Base-by-base conservation (phyloP, 2,113 vertebrate species). In the Xerus inauris region DNA sequence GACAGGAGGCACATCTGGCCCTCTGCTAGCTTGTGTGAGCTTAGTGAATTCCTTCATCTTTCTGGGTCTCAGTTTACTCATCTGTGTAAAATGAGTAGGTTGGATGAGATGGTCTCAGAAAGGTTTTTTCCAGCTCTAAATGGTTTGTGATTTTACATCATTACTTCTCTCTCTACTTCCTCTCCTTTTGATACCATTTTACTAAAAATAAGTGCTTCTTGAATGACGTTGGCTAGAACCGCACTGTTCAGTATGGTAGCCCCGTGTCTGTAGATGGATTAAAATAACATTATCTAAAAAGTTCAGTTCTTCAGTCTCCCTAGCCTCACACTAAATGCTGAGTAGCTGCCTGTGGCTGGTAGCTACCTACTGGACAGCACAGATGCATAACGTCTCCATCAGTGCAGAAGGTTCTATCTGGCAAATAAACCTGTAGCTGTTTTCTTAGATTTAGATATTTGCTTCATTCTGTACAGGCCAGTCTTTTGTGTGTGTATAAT, bases 21-120 rank as follows among this genome's bases (percentile, higher is more conserved):
- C 20, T 30, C 87, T 32, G 28, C 32, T 30, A 40, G 51, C 75
- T 57, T 40, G 8, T 51, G 47, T 4, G 45, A 90, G 80, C 51
- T 88, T 59, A 51, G 38, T 19, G 54, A 95, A 59, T 38, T 71
- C 45, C 40, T 30, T 32, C 28, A 13, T 69, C 38, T 90, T 59
- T n/a, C 42, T 54, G 54, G 42, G 35, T 54, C 72, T 95, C 42
- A 51, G 12, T 92, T 96, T 75, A 77, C 54, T 85, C 45, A 94
- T 79, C 81, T 92, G 71, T 86, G 81, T 91, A 96, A 91, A 95
- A 91, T 54, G 42, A 97, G 26, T 88, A 85, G 62, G 59, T 75
- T 86, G 59, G n/a, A 89, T 35, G 73, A 96, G 19, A 91, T 76
- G 54, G 32, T 47, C 45, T 94, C 19, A n/a, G 67, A 69, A 88